Base-by-base conservation (phyloP, 2,797 vertebrate species). In the Octomys mimax region DNA sequence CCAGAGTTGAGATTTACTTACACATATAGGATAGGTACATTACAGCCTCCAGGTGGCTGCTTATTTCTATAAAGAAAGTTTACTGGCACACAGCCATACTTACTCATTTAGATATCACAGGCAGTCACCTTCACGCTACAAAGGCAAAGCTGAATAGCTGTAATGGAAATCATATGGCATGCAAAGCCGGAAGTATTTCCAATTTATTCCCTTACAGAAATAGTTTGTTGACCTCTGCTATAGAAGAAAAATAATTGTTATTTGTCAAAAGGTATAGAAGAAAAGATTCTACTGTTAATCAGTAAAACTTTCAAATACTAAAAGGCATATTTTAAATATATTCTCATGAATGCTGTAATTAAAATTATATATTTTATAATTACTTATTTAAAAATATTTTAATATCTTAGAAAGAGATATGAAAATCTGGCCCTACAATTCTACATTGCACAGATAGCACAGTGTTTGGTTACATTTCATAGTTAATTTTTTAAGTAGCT, bases 161-260 rank as follows among this genome's bases (percentile, higher is more conserved):
- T 19, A 62, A 86, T 68, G 80, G 52, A 89, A 31, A 66, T 14
- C 22, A 39, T 33, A 73, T 57, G 21, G 19, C 16, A 22, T 71
- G 24, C 21, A 79, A 21, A 87, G 22, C 19, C 24, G 80, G 71
- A 77, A 91, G 71, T 64, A 92, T 77, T 89, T 94, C 75, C 33
- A 89, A 31, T 89, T 21, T 88, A 52, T n/a, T 9, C 28, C 16
- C 91, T 93, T 93, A 78, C 6, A 59, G 36, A 92, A 96, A 97
- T 62, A 89, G 93, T 73, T 84, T 87, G 16, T 31, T 93, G 26
- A 61, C 26, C 54, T 10, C 61, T 86, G 46, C 91, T 54, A 85
- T 68, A 87, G 49, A 89, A 42, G 39, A 22, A 52, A 97, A 96
- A 92, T 46, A 73, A 73, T 82, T 96, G 66, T 77, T 97, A 97